Evolutionary conservation across 1,140 invertebrate species (phyloP).

Genomic region (Melanaphis sacchari): DNA sequence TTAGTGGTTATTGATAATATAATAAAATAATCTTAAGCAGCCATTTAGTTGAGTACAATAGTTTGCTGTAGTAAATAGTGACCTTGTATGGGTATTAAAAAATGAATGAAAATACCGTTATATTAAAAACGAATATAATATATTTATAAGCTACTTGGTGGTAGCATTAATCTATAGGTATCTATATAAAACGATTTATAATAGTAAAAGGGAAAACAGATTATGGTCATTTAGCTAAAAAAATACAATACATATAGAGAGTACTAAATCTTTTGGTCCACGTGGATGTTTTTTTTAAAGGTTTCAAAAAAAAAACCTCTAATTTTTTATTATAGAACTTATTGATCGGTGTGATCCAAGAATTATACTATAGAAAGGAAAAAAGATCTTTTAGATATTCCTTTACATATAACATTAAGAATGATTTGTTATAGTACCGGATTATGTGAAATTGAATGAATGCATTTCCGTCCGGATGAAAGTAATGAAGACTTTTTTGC

Average conservation of each 20-base stretch:
- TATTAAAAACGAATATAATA: background rate
- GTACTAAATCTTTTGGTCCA: background rate
- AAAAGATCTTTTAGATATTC: background rate
- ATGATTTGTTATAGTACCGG: background rate
- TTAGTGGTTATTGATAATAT: background rate
- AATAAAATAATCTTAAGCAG: background rate
- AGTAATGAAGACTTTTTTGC: background rate
- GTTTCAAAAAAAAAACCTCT: background rate
- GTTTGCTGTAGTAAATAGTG: too few species aligned
- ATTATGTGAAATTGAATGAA: background rate
- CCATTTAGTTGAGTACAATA: background rate
- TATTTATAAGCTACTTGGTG: background rate
- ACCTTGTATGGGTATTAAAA: background rate
- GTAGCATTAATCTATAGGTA: background rate
- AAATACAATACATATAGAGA: background rate
- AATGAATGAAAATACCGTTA: background rate
- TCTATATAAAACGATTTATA: background rate
- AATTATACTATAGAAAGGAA: background rate
- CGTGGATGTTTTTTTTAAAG: background rate
- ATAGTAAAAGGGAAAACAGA: background rate
- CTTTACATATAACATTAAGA: background rate
- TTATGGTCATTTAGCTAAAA: background rate
- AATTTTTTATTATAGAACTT: background rate
- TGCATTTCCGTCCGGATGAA: background rate
- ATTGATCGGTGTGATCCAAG: background rate